Percentiles rank a stretch among this genome's conserved stretches.
phyloP scores from a whole-genome alignment of 1,140 invertebrate genomes.

The Bombus fervidus region DNA sequence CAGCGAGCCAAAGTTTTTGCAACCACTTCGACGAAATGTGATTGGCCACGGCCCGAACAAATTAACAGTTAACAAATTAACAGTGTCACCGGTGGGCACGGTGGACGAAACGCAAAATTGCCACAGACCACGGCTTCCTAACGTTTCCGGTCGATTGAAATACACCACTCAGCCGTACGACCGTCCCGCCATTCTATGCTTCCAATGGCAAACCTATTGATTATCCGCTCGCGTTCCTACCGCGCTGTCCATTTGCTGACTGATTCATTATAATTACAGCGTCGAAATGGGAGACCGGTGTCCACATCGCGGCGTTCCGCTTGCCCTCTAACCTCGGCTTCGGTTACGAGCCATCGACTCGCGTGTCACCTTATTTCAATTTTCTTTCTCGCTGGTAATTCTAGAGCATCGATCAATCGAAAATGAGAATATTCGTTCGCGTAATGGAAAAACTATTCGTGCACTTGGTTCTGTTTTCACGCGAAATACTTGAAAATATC shows the following conservation, averaged over 20 bases:
- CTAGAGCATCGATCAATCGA: too few relatives aligned
- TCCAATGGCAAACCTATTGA: conserved; percentile 69
- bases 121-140: conserved; percentile 26
- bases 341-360: not conserved
- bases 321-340: not conserved
- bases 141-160: conserved; percentile 71
- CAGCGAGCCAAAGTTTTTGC: conserved; percentile 8
- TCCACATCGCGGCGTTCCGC: not conserved
- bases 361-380: not conserved
- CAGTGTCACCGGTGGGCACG: conserved; percentile 8
- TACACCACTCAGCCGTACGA: conserved; percentile 64
- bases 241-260: conserved; percentile 66
- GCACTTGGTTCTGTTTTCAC: not conserved
- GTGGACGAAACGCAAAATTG: conserved; percentile 43
- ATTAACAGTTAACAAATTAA: conserved; percentile 78
- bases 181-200: conserved; percentile 57
- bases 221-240: conserved; percentile 68
- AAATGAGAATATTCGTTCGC: not conserved
- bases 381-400: not conserved
- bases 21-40: conserved; percentile 42
- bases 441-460: too few relatives aligned
- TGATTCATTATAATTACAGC: conserved; percentile 73
- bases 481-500: not conserved
- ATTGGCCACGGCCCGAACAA: conserved; percentile 54
- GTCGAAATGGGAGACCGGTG: conserved; percentile 44